Base-by-base conservation (phyloP, 2,888 invertebrate genomes). In the Odontomyia ornata region DNA sequence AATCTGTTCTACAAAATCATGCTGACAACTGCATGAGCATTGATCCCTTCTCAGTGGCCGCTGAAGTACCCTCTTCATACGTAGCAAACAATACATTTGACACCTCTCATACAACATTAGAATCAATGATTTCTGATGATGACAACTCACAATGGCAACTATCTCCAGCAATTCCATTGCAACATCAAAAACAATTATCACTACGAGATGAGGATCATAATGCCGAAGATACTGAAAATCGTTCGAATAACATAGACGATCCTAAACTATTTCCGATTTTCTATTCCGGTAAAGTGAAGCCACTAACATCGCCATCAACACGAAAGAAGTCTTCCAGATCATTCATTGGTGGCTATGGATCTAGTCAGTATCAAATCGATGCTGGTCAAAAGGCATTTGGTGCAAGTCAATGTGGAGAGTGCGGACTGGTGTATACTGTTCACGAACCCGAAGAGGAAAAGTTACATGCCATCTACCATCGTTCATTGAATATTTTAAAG, bases 361-460 rank as follows among this genome's bases (percentile, higher is more conserved):
- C 85, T 0, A 88, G 91, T 84, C 95, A 95, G 82, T 92, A 93
- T 85, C 90, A 93, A 77, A 90, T 96, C 76, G 96, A 96, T 86
- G 94, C 93, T 0, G 96, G 96, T 0, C 96, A 96, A 85, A 95
- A 92, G 84, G 88, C 88, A 73, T 94, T 94, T 82, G 95, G 95
- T 0, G 90, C 92, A 0, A 91, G 90, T 0, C 90, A 92, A 81
- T 96, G 96, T 83, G 83, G 84, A 0, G 91, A 93, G 79, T 96
- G 96, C 83, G 91, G 92, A 1, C 80, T 87, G 28, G 81, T 86
- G 0, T 87, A 87, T 77, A 85, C 84, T 1, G 83, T 84, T 0
- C 86, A 87, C 0, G 93, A 95, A 83, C 91, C 93, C 0, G 91
- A 92, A 82, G 96, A 96, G 82, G 95, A 95, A 83, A 89, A 90